A percentile compares a stretch with the other conserved stretches of the same genome.
phyloP scores from a whole-genome alignment of 2,113 vertebrate genomes.

The Nematolebias whitei region DNA sequence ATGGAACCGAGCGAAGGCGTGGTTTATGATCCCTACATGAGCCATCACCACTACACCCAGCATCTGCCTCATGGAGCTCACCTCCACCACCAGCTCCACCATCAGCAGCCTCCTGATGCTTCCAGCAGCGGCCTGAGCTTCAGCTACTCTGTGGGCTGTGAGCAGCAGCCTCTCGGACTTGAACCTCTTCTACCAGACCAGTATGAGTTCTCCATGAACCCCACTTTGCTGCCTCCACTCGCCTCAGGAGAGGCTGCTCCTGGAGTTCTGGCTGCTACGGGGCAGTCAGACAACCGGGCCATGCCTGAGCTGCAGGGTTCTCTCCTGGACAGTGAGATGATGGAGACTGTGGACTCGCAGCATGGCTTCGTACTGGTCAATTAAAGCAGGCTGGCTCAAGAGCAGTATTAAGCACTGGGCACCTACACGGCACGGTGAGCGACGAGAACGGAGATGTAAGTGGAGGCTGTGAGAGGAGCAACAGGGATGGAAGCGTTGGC shows the following conservation, averaged over 20 bases:
- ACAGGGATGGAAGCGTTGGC: slow-evolving; percentile 58
- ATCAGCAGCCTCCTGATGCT: slow-evolving; percentile 52
- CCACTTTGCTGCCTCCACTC: slow-evolving; percentile 59
- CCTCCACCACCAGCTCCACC: slow-evolving; percentile 68
- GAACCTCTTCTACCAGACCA: slow-evolving; percentile 79
- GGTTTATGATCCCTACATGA: slow-evolving; percentile 80
- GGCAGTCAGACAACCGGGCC: slow-evolving; percentile 76
- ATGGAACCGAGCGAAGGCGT: slow-evolving; percentile 75
- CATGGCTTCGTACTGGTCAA: slow-evolving; percentile 96
- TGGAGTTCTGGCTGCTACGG: slow-evolving; percentile 3
- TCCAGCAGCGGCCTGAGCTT: slow-evolving; percentile 73
- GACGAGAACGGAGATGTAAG: slow-evolving; percentile 55
- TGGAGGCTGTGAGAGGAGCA: slow-evolving; percentile 59
- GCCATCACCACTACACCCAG: slow-evolving; percentile 77
- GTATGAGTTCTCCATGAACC: slow-evolving; percentile 82
- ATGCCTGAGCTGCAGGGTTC: slow-evolving; percentile 83
- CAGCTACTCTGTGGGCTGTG: slow-evolving; percentile 79
- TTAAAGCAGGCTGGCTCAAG: slow-evolving; percentile 66
- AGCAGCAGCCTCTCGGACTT: slow-evolving; percentile 59
- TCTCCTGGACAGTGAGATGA: slow-evolving; percentile 95
- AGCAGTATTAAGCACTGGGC: slow-evolving; percentile 71
- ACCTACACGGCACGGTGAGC: slow-evolving; percentile 52
- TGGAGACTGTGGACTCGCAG: slow-evolving; percentile 96
- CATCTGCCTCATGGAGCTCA: slow-evolving; percentile 66
- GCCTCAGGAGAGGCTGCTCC: slow-evolving; percentile 56